Conservation (phyloP, 1,140 invertebrate species). For the Leptestheria dahalacensis region DNA sequence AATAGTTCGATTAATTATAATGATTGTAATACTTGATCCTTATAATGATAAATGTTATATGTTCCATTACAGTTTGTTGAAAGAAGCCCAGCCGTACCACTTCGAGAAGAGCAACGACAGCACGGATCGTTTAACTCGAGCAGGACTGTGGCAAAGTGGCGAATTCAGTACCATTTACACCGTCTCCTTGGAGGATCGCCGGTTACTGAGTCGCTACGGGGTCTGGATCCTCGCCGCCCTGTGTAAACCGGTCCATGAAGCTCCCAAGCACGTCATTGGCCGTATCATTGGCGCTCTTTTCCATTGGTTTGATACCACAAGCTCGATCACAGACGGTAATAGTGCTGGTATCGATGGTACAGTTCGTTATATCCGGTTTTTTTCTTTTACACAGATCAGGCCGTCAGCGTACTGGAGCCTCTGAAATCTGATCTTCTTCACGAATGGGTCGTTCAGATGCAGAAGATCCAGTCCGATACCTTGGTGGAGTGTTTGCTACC, state of each 20-base stretch:
- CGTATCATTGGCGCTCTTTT: slow-evolving; percentile 88
- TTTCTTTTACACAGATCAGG: slow-evolving; percentile 42
- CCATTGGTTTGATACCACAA: slow-evolving; percentile 97
- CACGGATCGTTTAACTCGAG: slow-evolving; percentile 28
- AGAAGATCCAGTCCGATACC: slow-evolving; percentile 70
- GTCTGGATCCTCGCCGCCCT: slow-evolving; percentile 92
- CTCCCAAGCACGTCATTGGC: slow-evolving; percentile 76
- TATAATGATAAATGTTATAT: background rate
- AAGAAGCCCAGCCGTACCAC: slow-evolving; percentile 18
- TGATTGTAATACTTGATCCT: background rate
- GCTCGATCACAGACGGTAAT: slow-evolving; percentile 84
- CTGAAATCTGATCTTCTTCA: slow-evolving; percentile 88
- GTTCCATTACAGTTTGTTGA: slow-evolving; percentile 6
- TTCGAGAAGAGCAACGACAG: slow-evolving; percentile 24
- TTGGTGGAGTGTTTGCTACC: slow-evolving; percentile 72
- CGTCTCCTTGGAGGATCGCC: slow-evolving; percentile 48
- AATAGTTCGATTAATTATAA: too few relatives aligned
- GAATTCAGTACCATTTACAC: slow-evolving; percentile 5
- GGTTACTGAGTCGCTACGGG: slow-evolving; percentile 84
- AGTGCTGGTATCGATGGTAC: too few relatives aligned
- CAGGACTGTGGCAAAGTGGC: slow-evolving; percentile 26
- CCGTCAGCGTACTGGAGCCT: slow-evolving; percentile 71
- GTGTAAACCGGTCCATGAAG: slow-evolving; percentile 62
- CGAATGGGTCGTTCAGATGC: slow-evolving; percentile 74
- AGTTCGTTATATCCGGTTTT: slow-evolving; percentile 12